These are phyloP conservation scores for Opisthograptis luteolata DNA, from an alignment of 2,888 invertebrate species.

Conservation along the genomic window DNA sequence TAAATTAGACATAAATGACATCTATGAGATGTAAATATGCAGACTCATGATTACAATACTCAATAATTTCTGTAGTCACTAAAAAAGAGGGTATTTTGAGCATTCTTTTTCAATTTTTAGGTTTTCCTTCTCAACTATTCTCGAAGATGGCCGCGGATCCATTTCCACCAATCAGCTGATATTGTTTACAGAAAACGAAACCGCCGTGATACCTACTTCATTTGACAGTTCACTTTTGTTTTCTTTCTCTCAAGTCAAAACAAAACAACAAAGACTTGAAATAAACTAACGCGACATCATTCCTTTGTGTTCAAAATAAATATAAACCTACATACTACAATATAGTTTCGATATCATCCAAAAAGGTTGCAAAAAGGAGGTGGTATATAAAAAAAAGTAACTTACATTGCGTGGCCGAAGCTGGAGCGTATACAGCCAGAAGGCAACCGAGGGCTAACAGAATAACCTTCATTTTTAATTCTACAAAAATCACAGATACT, in stretches of 20 bases:
- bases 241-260: background rate
- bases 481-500: conserved; percentile 79
- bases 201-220: background rate
- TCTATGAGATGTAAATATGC: no score
- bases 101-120: background rate
- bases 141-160: conserved; percentile 12
- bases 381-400: conserved; percentile 56
- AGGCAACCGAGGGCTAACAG: conserved; percentile 76
- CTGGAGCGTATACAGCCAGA: conserved; percentile 76
- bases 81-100: no score
- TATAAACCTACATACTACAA: no score
- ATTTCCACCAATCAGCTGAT: conserved; percentile 27
- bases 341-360: no score
- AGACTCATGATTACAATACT: no score
- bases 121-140: conserved; percentile 2
- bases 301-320: conserved; percentile 22
- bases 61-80: no score
- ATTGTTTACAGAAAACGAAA: conserved; percentile 22
- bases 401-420: conserved; percentile 88
- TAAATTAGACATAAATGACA: no score
- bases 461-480: conserved; percentile 83
- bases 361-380: no score
- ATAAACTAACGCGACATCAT: no score
- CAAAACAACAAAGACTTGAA: background rate
- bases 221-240: conserved; percentile 1